Base-by-base conservation (phyloP, 2,888 invertebrate species). In the Rhamnusium bicolor region DNA sequence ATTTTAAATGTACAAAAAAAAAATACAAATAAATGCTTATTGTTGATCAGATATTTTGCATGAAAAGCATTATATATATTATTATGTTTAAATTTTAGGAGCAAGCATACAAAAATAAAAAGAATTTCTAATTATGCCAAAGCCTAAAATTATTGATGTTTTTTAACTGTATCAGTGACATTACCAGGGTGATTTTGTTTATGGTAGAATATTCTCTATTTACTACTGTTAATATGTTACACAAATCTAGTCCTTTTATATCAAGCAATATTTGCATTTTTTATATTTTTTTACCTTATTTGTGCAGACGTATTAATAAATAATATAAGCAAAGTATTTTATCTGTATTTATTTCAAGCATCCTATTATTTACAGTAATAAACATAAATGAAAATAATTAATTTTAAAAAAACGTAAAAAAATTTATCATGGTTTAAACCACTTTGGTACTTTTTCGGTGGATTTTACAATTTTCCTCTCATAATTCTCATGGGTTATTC, bases 371-470 rank as follows among this genome's bases (percentile, higher is more conserved):
- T 65, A 65, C 53, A 53, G 19, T 40, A 51, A 53, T 65, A 65
- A 65, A 32, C 29, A 65, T 53, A 6, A 66, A 66, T 18, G 29
- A 53, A 71, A 66, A 54, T n/a, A 66, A 16, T 27, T 8, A n/a
- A 4, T 27, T 24, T 29, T 32, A 16, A 18, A 62, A 40, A 72
- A 5, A 21, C 71, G 54, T 12, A 70, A 49, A n/a, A 24, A 66
- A 40, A 8, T 2, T 12, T 49, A 72, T 56, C 54, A 76, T 19
- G 80, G 83, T 81, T 86, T 88, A 71, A 89, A 88, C 88, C 88
- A 88, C 78, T 88, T 88, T 10, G 88, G 88, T 66, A 86, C 77
- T 73, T 87, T 87, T 72, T 85, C 84, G 1, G 82, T 71, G 12
- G 83, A 80, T 73, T 77, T 80, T 14, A 80, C 71, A 27, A 81